Percentiles rank a stretch among this genome's conserved stretches.
Conservation (phyloP, 1,140 invertebrate species). For the Drosophila carrolli region DNA sequence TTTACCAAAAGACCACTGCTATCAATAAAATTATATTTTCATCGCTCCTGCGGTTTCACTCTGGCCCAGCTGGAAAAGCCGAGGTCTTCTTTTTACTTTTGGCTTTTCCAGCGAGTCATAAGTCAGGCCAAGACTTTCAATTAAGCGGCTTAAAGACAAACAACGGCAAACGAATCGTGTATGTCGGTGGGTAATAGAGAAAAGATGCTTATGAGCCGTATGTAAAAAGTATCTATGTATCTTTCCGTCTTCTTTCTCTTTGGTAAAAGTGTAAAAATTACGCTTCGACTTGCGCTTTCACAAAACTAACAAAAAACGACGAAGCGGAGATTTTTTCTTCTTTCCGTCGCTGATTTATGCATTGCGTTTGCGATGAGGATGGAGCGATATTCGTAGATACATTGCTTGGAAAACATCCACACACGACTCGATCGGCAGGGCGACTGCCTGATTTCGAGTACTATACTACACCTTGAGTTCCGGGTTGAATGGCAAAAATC, state of each 20-base stretch:
- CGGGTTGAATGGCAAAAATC: slow-evolving; percentile 67
- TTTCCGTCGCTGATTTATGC: slow-evolving; percentile 52
- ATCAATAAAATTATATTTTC: slow-evolving; percentile 32
- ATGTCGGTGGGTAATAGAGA: slow-evolving; percentile 55
- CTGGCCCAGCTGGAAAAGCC: slow-evolving; percentile 18
- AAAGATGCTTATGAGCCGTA: slow-evolving; percentile 66
- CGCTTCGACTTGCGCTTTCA: slow-evolving; percentile 75
- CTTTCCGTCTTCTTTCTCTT: slow-evolving; percentile 41
- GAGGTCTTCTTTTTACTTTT: slow-evolving; percentile 26
- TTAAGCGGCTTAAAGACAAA: slow-evolving; percentile 76
- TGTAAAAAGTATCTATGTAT: slow-evolving; percentile 50
- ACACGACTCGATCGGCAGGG: slow-evolving; percentile 16
- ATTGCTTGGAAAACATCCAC: slow-evolving; percentile 29
- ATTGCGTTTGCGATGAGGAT: slow-evolving; percentile 43
- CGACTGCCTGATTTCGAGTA: slow-evolving; percentile 27
- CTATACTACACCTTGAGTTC: slow-evolving; percentile 47
- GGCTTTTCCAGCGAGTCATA: slow-evolving; percentile 66
- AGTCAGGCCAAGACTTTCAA: slow-evolving; percentile 81
- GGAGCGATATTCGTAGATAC: slow-evolving; percentile 28
- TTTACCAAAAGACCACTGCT: not conserved
- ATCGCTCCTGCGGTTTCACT: slow-evolving; percentile 12
- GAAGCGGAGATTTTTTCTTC: slow-evolving; percentile 41
- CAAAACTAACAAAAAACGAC: slow-evolving; percentile 51
- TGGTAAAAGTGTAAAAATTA: slow-evolving; percentile 80
- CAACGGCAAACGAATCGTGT: slow-evolving; percentile 39